phyloP scores from a whole-genome alignment of 2,113 vertebrate species.

The Acrocephalus kingi region DNA sequence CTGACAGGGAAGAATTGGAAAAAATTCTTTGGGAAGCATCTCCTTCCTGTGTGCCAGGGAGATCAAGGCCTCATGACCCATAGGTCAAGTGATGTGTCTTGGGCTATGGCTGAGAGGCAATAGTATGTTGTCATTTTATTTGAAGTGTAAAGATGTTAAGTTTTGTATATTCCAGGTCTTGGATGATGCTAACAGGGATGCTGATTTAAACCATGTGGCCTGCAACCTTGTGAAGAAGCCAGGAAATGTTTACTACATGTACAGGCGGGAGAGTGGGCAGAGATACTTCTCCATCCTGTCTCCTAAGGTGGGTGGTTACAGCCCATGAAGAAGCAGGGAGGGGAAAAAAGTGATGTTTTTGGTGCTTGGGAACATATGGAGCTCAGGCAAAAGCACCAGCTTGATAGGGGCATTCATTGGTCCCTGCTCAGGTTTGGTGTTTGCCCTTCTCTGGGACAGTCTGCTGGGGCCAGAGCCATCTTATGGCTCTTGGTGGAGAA shows the following conservation, averaged over 20 bases:
- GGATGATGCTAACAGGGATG: slow-evolving; percentile 90
- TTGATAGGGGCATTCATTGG: not conserved
- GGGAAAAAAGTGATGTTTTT: not conserved
- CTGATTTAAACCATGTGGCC: slow-evolving; percentile 89
- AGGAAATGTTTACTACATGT: slow-evolving; percentile 92
- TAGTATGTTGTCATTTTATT: not conserved
- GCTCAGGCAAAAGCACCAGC: not conserved
- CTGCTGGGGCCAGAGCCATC: not conserved
- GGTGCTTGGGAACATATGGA: not conserved
- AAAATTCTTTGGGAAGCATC: not conserved
- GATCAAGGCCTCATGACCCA: fast-evolving
- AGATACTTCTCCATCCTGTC: slow-evolving; percentile 96
- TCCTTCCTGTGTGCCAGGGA: not conserved
- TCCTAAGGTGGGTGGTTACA: slow-evolving; percentile 78
- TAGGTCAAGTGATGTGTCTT: not conserved
- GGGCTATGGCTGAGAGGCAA: not conserved
- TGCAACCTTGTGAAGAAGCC: slow-evolving; percentile 97
- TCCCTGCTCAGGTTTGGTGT: not conserved
- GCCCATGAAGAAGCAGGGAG: not conserved
- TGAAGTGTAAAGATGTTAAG: not conserved
- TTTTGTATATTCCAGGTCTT: slow-evolving; percentile 78
- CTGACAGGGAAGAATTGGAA: not conserved
- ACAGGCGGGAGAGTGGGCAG: slow-evolving; percentile 87
- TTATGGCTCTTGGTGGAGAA: not conserved
- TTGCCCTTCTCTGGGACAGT: not conserved